Evolutionary conservation across 2,797 vertebrate species (phyloP).

Genomic region (Characodon lateralis): DNA sequence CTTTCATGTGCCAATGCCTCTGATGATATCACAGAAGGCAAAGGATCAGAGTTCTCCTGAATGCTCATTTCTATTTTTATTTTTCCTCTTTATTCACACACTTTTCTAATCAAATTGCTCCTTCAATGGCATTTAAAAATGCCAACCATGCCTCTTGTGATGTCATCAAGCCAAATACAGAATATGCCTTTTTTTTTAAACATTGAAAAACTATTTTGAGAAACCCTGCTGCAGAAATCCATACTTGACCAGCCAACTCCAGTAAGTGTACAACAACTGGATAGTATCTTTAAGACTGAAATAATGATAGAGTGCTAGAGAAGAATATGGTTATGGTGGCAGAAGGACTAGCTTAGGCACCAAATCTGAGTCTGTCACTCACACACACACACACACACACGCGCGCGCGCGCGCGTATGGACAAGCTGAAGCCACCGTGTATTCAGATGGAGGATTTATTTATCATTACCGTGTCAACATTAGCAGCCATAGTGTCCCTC

Average conservation of each 20-base stretch:
- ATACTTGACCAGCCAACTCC: neutral
- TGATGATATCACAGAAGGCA: neutral
- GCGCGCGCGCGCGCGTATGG: constrained; percentile 17
- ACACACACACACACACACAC: constrained; percentile 34
- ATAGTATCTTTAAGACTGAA: neutral
- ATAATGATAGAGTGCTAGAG: constrained; percentile 25
- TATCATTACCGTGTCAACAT: constrained; percentile 53
- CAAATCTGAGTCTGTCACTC: constrained; percentile 57
- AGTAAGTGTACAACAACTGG: neutral
- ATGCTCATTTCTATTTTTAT: neutral
- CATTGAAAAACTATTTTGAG: neutral
- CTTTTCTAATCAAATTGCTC: neutral
- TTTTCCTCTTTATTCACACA: neutral
- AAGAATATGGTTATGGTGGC: constrained; percentile 38
- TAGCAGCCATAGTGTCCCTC: constrained; percentile 37
- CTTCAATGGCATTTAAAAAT: neutral
- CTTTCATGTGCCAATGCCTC: neutral
- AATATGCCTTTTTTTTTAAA: neutral
- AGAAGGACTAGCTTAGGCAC: constrained; percentile 30
- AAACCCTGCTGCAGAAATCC: neutral
- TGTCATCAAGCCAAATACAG: neutral
- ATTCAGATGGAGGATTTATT: constrained; percentile 67
- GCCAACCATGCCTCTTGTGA: neutral
- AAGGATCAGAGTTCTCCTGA: neutral
- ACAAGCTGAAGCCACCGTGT: constrained; percentile 42